Base-by-base conservation (phyloP, 2,113 vertebrate species). In the Heterochromis multidens region DNA sequence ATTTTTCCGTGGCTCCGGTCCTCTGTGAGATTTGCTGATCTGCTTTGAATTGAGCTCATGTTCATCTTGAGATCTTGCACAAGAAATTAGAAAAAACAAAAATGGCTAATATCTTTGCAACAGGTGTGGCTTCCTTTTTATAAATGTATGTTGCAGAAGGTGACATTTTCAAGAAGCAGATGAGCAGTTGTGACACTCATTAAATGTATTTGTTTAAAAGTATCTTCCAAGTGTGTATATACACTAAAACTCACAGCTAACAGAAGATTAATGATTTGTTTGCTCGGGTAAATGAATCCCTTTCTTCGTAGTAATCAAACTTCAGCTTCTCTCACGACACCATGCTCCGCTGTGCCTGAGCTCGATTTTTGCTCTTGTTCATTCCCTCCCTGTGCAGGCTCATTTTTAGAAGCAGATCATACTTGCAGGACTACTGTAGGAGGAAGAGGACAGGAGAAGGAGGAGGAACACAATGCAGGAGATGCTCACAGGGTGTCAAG, bases 401-500 rank as follows among this genome's bases (percentile, higher is more conserved):
- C 54, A 57, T 91, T 93, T 94, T 91, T 90, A 82, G 88, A 88
- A 89, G 60, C 85, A 60, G 86, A 4, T 87, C 87, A 88, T 65
- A 60, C 82, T 89, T 86, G 80, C 87, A 89, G 74, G 80, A 37
- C 63, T 78, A 57, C 83, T 86, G 88, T 92, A 89, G 93, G 89
- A 92, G 92, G 90, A 89, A 56, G 83, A 88, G 84, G 82, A 92
- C 2, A 76, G 61, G 83, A 78, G 63, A 60, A 90, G 84, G 90
- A 90, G 91, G 85, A 93, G 56, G 88, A 90, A 87, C 76, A 90
- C 81, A 77, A 59, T 83, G 86, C 83, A 92, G 81, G 88, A 91
- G 92, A 91, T 93, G 91, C 88, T 90, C 82, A 85, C 85, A 60
- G 89, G 86, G 93, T 91, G 91, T 90, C 12, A 62, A 76, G 82